These are phyloP conservation scores for Acyrthosiphon pisum DNA, from an alignment of 1,140 invertebrate genomes.

Conservation along the genomic window DNA sequence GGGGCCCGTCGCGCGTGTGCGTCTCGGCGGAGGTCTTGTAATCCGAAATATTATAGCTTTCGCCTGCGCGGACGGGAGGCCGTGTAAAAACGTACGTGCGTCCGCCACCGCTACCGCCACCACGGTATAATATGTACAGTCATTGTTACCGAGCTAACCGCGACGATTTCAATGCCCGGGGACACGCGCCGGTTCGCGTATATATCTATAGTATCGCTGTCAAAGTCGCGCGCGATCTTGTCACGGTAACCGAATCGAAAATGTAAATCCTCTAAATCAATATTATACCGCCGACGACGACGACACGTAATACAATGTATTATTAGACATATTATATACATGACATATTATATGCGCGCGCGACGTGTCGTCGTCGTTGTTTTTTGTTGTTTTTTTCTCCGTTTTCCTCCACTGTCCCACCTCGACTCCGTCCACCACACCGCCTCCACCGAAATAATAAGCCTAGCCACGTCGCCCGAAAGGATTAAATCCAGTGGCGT, in stretches of 20 bases:
- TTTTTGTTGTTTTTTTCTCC: not conserved
- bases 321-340: not conserved
- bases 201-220: not conserved
- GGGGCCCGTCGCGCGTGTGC: not conserved
- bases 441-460: not conserved
- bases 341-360: not conserved
- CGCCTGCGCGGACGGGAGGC: not conserved
- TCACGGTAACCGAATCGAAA: conserved; percentile 55
- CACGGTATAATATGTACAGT: not conserved
- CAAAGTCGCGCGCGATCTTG: not conserved
- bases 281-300: not conserved
- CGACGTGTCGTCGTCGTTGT: not conserved
- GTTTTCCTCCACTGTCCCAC: not conserved
- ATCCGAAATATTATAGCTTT: conserved; percentile 30
- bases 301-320: not conserved
- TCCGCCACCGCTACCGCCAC: not conserved
- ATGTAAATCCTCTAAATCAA: conserved; percentile 53
- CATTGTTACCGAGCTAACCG: not conserved
- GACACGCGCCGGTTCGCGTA: not conserved
- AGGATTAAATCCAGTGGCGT: conserved; percentile 17
- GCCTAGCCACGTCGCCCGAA: not conserved
- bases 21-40: not conserved
- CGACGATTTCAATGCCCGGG: not conserved
- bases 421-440: too few species aligned
- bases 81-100: not conserved